Base-by-base conservation (phyloP, 92 coral and sea anemone species). In the Parazoanthus atlanticus region DNA sequence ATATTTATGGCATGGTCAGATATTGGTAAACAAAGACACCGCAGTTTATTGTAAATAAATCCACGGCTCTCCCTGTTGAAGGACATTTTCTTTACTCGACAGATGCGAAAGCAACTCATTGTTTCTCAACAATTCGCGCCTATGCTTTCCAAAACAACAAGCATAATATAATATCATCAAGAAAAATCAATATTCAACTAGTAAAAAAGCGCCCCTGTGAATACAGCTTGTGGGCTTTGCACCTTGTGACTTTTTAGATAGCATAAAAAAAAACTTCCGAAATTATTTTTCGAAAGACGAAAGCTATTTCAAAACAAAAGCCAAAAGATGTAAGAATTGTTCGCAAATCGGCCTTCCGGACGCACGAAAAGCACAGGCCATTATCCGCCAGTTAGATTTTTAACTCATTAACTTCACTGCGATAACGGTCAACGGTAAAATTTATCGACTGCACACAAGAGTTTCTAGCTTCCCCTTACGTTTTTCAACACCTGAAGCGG, bases 71-170 rank as follows among this genome's bases (percentile, higher is more conserved):
- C 34, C 15, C 17, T 19, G 10, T 31, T 19, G 36, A 21, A 33
- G 46, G 43, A 36, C 5, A 36, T 21, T 74, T 36, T 36, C 33
- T 75, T 75, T 75, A 6, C 29, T 34, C 12, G 52, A 75, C 43
- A 33, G 79, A 41, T 75, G 43, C 28, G 49, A 36, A 75, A 75
- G 36, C 79, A 74, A 12, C 78, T 8, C 78, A 75, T 75, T 75
- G 79, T 36, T 19, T 74, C 67, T 74, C 49, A 74, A 74, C 47
- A 74, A 74, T 34, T 17, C 52, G 36, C 12, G 25, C 36, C 77
- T 28, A 4, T 75, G 78, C 13, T 25, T 75, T 75, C 36, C 8
- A 31, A 73, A 32, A 36, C 43, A 75, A 33, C 40, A 19, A 33
- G 52, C 43, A 19, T 12, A 75, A 36, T 19, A 19, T 12, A 75